phyloP scores from a whole-genome alignment of 2,888 invertebrate genomes.

The Agonopterix arenella region DNA sequence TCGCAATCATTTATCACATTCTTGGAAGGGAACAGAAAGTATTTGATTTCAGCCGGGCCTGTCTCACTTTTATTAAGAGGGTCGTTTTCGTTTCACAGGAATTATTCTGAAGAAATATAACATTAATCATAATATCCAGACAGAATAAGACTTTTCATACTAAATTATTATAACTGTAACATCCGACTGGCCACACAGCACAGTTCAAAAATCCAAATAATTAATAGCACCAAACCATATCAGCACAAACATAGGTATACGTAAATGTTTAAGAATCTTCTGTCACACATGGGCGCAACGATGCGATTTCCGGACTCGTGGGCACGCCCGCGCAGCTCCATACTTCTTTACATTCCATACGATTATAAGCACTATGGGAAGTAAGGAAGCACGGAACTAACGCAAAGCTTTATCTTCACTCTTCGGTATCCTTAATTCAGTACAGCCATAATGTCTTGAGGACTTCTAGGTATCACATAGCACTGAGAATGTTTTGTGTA shows the following conservation, averaged over 20 bases:
- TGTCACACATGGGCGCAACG: slow-evolving; percentile 36
- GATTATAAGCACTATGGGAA: slow-evolving; percentile 91
- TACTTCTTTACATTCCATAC: slow-evolving; percentile 99
- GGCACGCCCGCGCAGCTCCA: slow-evolving; percentile 83
- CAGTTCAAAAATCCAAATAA: slow-evolving; percentile 13
- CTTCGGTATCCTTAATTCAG: slow-evolving; percentile 22
- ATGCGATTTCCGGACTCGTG: slow-evolving; percentile 39
- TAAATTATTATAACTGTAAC: slow-evolving; percentile 17
- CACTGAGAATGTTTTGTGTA: slow-evolving; percentile 4
- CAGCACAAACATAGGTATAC: slow-evolving; percentile 27
- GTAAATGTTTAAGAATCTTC: slow-evolving; percentile 24
- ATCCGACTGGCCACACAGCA: slow-evolving; percentile 14
- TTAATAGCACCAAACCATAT: slow-evolving; percentile 26
- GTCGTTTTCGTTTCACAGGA: not conserved
- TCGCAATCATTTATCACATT: slow-evolving; percentile 11
- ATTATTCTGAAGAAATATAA: not conserved
- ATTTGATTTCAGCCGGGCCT: slow-evolving; percentile 9
- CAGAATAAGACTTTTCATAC: slow-evolving; percentile 8
- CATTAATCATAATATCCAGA: not conserved
- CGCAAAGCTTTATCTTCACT: slow-evolving; percentile 71
- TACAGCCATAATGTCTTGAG: slow-evolving; percentile 15
- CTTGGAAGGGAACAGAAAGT: slow-evolving; percentile 9
- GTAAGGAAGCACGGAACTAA: slow-evolving; percentile 97
- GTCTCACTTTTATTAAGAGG: slow-evolving; percentile 9
- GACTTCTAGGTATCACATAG: slow-evolving; percentile 11